Base-by-base conservation (phyloP, 2,888 invertebrate genomes). In the Lasius platythorax region DNA sequence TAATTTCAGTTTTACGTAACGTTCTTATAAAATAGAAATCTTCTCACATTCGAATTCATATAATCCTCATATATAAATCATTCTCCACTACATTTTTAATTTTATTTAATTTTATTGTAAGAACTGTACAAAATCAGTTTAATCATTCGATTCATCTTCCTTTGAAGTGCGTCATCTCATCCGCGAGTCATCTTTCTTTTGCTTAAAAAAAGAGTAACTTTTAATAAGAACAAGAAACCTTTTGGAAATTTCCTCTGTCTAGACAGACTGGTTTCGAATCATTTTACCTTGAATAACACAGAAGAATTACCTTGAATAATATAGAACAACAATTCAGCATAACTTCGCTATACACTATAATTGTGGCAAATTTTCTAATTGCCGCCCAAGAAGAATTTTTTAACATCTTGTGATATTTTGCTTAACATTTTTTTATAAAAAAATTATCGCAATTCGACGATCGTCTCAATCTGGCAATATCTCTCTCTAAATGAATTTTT, bases 251-350 rank as follows among this genome's bases (percentile, higher is more conserved):
- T 28, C 4, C 33, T 50, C 46, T 23, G 1, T n/a, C 33, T 61
- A 11, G 18, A 30, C 2, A 64, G 30, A 64, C 75, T 50, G 33
- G 64, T 75, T 75, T 33, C 9, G 18, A 6, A 30, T 8, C 18
- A 0, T 5, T 64, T 63, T 33, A 46, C 33, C 75, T 64, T 50
- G 46, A 76, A 50, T 23, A 3, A 43, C 6, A n/a, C 2, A n/a
- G n/a, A 53, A 53, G n/a, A 53, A 53, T 53, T 53, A 53, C 6
- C n/a, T 53, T 53, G n/a, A 53, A 53, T 8, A 66, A 76, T 76
- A 43, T 63, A 63, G 30, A n/a, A 64, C 4, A 30, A 46, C 4
- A 40, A 40, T 15, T 18, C 8, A 28, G 5, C n/a, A n/a, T 33
- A 63, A 63, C 12, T 2, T 63, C 18, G 2, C 2, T 50, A 50